A percentile compares a stretch with the other conserved stretches of the same genome.
Evolutionary conservation across 2,888 invertebrate genomes (phyloP).

Genomic region (Drosophila peninsularis): DNA sequence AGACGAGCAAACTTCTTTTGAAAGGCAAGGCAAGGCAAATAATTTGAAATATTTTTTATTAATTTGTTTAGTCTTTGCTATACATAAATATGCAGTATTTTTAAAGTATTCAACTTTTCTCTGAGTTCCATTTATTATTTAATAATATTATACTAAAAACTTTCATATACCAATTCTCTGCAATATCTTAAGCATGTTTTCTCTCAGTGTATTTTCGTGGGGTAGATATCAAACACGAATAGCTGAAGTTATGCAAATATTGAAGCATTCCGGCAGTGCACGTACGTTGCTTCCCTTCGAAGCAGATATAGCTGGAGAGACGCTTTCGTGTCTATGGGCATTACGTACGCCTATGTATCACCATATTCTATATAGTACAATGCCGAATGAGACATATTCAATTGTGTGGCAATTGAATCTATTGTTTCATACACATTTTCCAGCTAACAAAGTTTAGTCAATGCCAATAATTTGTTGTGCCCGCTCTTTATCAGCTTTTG

Average conservation of each 20-base stretch:
- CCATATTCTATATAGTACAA: constrained; percentile 9
- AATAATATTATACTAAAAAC: not conserved
- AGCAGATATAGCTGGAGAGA: not conserved
- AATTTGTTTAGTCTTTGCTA: no score
- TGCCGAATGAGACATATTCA: constrained; percentile 12
- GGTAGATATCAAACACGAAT: constrained; percentile 13
- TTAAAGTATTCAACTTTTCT: not conserved
- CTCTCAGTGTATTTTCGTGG: not conserved
- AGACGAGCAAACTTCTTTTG: not conserved
- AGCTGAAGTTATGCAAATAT: constrained; percentile 54
- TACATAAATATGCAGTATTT: no score
- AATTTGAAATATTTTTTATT: no score
- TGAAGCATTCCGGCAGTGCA: constrained; percentile 33
- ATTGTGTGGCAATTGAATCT: constrained; percentile 6
- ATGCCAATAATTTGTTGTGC: constrained; percentile 37
- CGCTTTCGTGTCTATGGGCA: not conserved
- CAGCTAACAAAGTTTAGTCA: constrained; percentile 46
- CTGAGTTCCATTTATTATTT: not conserved
- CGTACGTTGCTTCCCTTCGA: constrained; percentile 38
- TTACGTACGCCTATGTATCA: constrained; percentile 3
- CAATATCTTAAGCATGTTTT: not conserved
- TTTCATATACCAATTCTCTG: not conserved
- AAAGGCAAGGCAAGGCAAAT: no score
- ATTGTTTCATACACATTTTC: constrained; percentile 20
- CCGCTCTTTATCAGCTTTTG: constrained; percentile 44